Conservation (phyloP, 1,140 invertebrate species). For the Drosophila pruinosa region DNA sequence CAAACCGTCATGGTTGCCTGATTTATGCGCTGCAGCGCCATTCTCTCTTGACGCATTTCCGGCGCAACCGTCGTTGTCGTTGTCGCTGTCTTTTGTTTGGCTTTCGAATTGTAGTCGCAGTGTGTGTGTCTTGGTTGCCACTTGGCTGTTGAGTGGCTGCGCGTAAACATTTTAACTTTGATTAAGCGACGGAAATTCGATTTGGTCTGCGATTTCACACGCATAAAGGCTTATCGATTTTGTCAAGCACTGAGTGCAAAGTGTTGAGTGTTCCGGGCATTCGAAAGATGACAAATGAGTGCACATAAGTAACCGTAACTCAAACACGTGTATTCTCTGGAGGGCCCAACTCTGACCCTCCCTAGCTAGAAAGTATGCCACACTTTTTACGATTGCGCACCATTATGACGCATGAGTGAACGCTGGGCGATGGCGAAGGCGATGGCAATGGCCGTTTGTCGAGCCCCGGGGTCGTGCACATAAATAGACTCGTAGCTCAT, state of each 20-base stretch:
- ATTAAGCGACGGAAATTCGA: conserved; percentile 76
- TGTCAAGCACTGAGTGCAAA: conserved; percentile 4
- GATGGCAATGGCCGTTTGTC: neutral
- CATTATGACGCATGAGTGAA: conserved; percentile 38
- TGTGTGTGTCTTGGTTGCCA: conserved; percentile 18
- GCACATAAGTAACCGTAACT: conserved; percentile 43
- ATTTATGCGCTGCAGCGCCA: conserved; percentile 67
- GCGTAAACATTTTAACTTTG: conserved; percentile 69
- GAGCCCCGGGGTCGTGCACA: conserved; percentile 13
- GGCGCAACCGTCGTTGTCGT: conserved; percentile 34
- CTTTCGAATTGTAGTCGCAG: neutral
- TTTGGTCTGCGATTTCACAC: conserved; percentile 61
- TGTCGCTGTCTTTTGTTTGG: conserved; percentile 64
- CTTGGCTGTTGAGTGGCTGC: conserved; percentile 35
- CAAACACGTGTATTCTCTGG: conserved; percentile 1
- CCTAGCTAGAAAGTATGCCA: conserved; percentile 22
- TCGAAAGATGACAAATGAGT: conserved; percentile 66
- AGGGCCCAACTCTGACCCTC: neutral
- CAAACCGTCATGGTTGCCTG: conserved; percentile 47
- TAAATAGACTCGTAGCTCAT: conserved; percentile 48
- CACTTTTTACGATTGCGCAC: conserved; percentile 39
- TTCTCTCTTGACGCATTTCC: conserved; percentile 74
- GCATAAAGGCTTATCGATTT: conserved; percentile 63
- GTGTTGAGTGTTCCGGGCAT: conserved; percentile 1
- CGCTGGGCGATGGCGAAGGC: neutral